Evolutionary conservation across 64 coral and sea anemone species (phyloP).

Genomic region (Dendrophyllia cribrosa): DNA sequence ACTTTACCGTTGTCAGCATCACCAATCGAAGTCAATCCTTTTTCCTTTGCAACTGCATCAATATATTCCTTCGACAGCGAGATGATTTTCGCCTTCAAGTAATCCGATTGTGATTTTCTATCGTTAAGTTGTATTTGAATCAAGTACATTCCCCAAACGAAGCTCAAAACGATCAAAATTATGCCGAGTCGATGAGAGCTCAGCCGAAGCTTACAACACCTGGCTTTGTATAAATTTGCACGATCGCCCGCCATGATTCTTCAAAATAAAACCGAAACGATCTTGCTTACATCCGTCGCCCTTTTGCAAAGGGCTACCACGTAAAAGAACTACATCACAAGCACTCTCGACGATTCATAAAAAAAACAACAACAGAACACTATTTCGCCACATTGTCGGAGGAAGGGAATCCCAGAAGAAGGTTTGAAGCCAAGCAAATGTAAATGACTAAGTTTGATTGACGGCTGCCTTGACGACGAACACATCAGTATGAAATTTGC

Average conservation of each 20-base stretch:
- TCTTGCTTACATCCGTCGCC: not conserved
- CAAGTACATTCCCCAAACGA: slow-evolving; percentile 91
- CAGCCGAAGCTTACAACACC: slow-evolving; percentile 28
- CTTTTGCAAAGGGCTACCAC: slow-evolving; percentile 1
- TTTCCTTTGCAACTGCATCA: slow-evolving; percentile 81
- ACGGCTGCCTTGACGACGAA: not conserved
- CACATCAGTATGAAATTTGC: too few relatives aligned
- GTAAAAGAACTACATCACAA: not conserved
- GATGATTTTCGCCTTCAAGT: slow-evolving; percentile 82
- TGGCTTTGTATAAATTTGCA: not conserved
- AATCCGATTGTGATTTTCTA: slow-evolving; percentile 63
- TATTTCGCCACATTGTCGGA: too few relatives aligned
- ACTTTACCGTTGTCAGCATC: slow-evolving; percentile 52
- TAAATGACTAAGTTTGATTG: not conserved
- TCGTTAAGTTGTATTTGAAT: slow-evolving; percentile 90
- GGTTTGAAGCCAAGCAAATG: not conserved
- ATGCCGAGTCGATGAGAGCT: slow-evolving; percentile 76
- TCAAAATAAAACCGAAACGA: not conserved
- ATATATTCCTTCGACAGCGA: slow-evolving; percentile 90
- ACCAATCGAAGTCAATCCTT: slow-evolving; percentile 49
- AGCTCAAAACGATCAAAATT: slow-evolving; percentile 63
- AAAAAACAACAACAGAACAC: too few relatives aligned
- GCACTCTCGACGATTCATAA: too few relatives aligned
- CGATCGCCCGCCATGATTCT: slow-evolving; percentile 23
- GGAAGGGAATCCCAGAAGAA: too few relatives aligned